Evolutionary conservation across 2,113 vertebrate genomes (phyloP).

Genomic region (Thomomys bottae): DNA sequence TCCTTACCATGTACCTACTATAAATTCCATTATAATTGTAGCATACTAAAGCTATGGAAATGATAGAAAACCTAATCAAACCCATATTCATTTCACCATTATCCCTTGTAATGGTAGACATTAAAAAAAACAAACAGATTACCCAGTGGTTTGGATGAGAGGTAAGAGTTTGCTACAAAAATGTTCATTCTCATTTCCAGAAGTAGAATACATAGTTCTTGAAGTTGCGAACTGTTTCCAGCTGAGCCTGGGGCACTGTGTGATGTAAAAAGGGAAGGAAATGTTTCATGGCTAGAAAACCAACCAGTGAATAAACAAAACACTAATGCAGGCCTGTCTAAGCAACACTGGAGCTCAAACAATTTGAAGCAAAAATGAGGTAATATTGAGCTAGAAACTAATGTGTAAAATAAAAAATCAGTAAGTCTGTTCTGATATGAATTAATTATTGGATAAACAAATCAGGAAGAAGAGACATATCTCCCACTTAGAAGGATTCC

Average conservation of each 20-base stretch:
- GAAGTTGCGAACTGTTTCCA: background rate
- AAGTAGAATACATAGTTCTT: background rate
- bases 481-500: background rate
- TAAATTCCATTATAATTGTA: background rate
- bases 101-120: background rate
- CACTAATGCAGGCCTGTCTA: background rate
- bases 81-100: background rate
- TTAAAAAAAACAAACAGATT: background rate
- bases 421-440: background rate
- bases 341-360: background rate
- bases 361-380: background rate
- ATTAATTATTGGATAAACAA: slow-evolving; percentile 3
- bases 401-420: slow-evolving; percentile 3
- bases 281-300: background rate
- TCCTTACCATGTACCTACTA: background rate
- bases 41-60: background rate
- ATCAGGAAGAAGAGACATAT: background rate
- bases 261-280: background rate
- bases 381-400: background rate
- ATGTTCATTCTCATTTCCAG: background rate
- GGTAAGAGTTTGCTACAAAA: slow-evolving; percentile 1
- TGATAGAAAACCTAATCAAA: background rate
- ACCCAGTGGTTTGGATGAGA: background rate
- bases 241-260: background rate
- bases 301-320: background rate